These are phyloP conservation scores for Pterostichus niger DNA, from an alignment of 2,888 invertebrate genomes.

Conservation along the genomic window DNA sequence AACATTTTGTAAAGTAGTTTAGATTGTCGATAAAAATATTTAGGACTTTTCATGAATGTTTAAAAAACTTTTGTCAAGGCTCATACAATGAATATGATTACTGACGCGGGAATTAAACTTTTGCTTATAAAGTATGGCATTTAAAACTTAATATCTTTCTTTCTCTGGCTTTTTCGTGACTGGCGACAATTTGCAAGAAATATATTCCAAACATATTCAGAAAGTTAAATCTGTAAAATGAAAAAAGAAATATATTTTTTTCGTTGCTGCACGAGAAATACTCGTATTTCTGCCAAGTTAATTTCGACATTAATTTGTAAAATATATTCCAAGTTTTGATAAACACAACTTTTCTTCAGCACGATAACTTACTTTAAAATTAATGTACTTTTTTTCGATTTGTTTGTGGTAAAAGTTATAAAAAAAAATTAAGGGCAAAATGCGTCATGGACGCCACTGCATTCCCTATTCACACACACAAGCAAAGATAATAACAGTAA, in stretches of 20 bases:
- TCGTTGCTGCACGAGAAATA: background rate
- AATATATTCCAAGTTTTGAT: background rate
- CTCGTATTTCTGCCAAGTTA: background rate
- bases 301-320: background rate
- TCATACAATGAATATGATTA: constrained; percentile 34
- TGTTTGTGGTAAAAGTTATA: too few species aligned
- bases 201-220: constrained; percentile 43
- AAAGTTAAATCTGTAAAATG: constrained; percentile 28
- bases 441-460: constrained; percentile 8
- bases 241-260: constrained; percentile 9
- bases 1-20: background rate
- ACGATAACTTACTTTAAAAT: too few species aligned
- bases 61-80: constrained; percentile 13
- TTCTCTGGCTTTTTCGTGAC: constrained; percentile 14
- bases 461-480: background rate
- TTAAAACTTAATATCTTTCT: constrained; percentile 40
- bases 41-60: constrained; percentile 8
- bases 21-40: constrained; percentile 4
- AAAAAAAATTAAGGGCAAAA: background rate
- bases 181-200: constrained; percentile 35
- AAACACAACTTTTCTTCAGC: too few species aligned
- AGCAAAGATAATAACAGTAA: constrained; percentile 27
- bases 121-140: constrained; percentile 25
- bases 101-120: constrained; percentile 16
- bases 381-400: too few species aligned